Percentiles rank a stretch among this genome's conserved stretches.
Evolutionary conservation across 2,888 invertebrate genomes (phyloP).

Genomic region (Acrobasis consociella): DNA sequence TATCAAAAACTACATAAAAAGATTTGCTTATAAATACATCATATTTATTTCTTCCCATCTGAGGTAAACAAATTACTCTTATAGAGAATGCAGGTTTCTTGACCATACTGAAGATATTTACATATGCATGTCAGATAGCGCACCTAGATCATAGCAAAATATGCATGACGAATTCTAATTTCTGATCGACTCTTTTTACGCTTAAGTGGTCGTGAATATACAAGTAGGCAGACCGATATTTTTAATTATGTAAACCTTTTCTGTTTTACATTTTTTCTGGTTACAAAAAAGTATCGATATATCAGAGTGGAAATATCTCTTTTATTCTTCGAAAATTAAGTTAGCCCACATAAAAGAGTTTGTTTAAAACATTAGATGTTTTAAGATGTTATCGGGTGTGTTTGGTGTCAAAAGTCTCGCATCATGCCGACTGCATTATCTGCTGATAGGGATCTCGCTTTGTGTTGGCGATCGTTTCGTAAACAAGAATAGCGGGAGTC

Average conservation of each 20-base stretch:
- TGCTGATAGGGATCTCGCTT: conserved; percentile 72
- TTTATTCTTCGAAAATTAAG: conserved; percentile 78
- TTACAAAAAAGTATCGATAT: conserved; percentile 55
- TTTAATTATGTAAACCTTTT: conserved; percentile 20
- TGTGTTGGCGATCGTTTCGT: conserved; percentile 70
- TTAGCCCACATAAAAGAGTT: conserved; percentile 79
- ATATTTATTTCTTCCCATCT: conserved; percentile 39
- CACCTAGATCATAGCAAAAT: conserved; percentile 57
- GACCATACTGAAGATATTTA: conserved; percentile 61
- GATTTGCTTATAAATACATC: not conserved
- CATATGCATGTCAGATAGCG: conserved; percentile 62
- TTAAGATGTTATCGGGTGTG: conserved; percentile 75
- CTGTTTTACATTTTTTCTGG: conserved; percentile 31
- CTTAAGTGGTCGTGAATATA: conserved; percentile 45
- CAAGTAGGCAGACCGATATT: conserved; percentile 12
- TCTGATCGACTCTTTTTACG: conserved; percentile 37
- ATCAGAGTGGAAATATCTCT: conserved; percentile 67
- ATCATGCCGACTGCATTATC: conserved; percentile 78
- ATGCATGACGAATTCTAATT: conserved; percentile 57
- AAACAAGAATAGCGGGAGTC: conserved; percentile 81
- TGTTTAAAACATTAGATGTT: conserved; percentile 82
- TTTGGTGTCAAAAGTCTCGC: conserved; percentile 82
- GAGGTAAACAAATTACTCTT: conserved; percentile 50
- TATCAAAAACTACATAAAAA: too few species aligned
- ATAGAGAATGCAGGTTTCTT: conserved; percentile 34